A percentile compares a stretch with the other conserved stretches of the same genome.
These are phyloP conservation scores for Protula sp. DNA, from an alignment of 2,888 invertebrate species.

Conservation along the genomic window DNA sequence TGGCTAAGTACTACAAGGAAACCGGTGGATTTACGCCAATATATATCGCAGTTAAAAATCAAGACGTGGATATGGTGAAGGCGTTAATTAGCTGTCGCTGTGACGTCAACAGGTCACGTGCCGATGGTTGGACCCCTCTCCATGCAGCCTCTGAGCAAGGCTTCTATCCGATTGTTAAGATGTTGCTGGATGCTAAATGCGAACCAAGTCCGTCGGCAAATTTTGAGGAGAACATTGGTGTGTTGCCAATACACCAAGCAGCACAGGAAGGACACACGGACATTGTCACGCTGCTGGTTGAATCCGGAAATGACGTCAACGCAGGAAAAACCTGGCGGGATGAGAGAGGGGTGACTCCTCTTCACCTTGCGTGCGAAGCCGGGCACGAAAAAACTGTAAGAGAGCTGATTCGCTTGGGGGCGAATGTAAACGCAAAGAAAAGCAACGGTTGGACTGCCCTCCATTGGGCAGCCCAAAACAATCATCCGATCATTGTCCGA, in stretches of 20 bases:
- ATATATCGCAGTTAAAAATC: constrained; percentile 27
- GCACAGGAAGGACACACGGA: constrained; percentile 22
- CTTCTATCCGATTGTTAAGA: constrained; percentile 9
- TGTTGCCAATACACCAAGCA: constrained; percentile 22
- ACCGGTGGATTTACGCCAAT: constrained; percentile 30
- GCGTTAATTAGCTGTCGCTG: constrained; percentile 29
- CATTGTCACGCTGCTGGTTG: constrained; percentile 12
- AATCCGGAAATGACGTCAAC: constrained; percentile 14
- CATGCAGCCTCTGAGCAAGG: constrained; percentile 28
- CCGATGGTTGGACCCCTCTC: constrained; percentile 30
- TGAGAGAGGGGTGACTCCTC: constrained; percentile 18
- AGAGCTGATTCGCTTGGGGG: constrained; percentile 12
- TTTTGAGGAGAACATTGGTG: constrained; percentile 20
- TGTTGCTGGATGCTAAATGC: constrained; percentile 12
- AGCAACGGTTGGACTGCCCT: constrained; percentile 25
- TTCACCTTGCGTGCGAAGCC: constrained; percentile 22
- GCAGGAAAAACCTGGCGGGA: constrained; percentile 20
- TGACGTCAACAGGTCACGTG: constrained; percentile 27
- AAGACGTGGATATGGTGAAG: constrained; percentile 28
- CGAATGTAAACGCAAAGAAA: constrained; percentile 19
- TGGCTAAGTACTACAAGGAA: constrained; percentile 10
- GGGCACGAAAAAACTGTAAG: constrained; percentile 16
- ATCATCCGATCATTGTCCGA: constrained; percentile 13
- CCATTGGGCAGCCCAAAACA: constrained; percentile 24
- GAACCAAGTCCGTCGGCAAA: constrained; percentile 9